phyloP scores from a whole-genome alignment of 2,797 vertebrate species.

The Arnoldichthys spilopterus region DNA sequence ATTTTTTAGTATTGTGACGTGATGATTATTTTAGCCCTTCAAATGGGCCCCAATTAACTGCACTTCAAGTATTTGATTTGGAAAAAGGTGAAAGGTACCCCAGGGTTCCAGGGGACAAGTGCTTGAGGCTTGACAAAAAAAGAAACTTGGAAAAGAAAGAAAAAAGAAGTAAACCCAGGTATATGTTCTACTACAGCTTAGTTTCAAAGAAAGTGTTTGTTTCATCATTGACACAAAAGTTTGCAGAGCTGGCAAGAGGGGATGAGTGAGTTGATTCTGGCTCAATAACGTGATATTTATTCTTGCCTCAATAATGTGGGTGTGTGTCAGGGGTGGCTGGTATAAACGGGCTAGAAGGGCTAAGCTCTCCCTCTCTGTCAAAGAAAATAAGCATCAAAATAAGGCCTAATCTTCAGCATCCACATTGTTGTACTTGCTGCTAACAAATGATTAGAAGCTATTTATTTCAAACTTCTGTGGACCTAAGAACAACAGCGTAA shows the following conservation, averaged over 20 bases:
- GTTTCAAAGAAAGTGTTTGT: conserved; percentile 11
- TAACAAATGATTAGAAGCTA: too few species aligned
- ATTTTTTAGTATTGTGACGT: conserved; percentile 44
- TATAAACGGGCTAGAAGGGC: too few species aligned
- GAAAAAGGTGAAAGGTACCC: conserved; percentile 24
- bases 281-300: conserved; percentile 48
- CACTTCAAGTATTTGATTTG: conserved; percentile 53
- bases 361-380: too few species aligned
- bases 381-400: too few species aligned
- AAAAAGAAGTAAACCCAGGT: conserved; percentile 31
- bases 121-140: conserved; percentile 32
- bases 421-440: too few species aligned
- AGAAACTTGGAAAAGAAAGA: conserved; percentile 20
- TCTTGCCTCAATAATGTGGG: conserved; percentile 28
- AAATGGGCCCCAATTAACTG: conserved; percentile 55
- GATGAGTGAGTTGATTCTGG: conserved; percentile 21
- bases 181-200: neutral
- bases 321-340: conserved; percentile 5
- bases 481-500: too few species aligned
- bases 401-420: too few species aligned
- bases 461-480: too few species aligned
- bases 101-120: conserved; percentile 32
- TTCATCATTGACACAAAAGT: conserved; percentile 24
- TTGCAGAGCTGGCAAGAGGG: conserved; percentile 22
- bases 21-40: conserved; percentile 54